These are phyloP conservation scores for Meteorus sp. DNA, from an alignment of 1,140 invertebrate species.

Conservation along the genomic window DNA sequence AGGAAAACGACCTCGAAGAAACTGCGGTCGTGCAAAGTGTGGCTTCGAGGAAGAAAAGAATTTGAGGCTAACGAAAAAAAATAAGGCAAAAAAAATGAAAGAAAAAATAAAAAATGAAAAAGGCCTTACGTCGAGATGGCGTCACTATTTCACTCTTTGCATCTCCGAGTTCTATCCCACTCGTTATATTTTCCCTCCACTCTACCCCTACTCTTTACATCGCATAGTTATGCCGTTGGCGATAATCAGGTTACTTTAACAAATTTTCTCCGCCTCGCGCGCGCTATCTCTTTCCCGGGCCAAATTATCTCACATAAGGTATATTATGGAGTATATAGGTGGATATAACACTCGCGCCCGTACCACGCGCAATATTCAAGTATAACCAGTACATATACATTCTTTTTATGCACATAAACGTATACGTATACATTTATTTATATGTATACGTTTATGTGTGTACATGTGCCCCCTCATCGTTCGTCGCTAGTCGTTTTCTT, in stretches of 20 bases:
- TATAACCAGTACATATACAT: neutral
- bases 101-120: slow-evolving; percentile 11
- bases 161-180: too few relatives aligned
- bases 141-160: too few relatives aligned
- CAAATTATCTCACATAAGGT: slow-evolving; percentile 24
- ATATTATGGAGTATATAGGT: too few relatives aligned
- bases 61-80: slow-evolving; percentile 1
- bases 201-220: too few relatives aligned
- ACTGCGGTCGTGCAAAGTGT: slow-evolving; percentile 2
- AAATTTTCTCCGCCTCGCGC: slow-evolving; percentile 16
- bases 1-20: slow-evolving; percentile 39
- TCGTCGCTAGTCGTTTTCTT: slow-evolving; percentile 1
- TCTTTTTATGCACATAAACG: neutral
- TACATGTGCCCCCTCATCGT: neutral
- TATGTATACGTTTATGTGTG: neutral
- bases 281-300: slow-evolving; percentile 3
- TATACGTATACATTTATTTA: neutral
- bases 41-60: slow-evolving; percentile 7
- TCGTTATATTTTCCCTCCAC: too few relatives aligned
- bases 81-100: neutral
- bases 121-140: neutral
- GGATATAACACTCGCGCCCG: too few relatives aligned
- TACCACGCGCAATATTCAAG: slow-evolving; percentile 2
- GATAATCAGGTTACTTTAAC: slow-evolving; percentile 28
- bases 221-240: slow-evolving; percentile 10